A percentile compares a stretch with the other conserved stretches of the same genome.
phyloP scores from a whole-genome alignment of 1,140 invertebrate species.

The Thaumatotibia leucotreta region DNA sequence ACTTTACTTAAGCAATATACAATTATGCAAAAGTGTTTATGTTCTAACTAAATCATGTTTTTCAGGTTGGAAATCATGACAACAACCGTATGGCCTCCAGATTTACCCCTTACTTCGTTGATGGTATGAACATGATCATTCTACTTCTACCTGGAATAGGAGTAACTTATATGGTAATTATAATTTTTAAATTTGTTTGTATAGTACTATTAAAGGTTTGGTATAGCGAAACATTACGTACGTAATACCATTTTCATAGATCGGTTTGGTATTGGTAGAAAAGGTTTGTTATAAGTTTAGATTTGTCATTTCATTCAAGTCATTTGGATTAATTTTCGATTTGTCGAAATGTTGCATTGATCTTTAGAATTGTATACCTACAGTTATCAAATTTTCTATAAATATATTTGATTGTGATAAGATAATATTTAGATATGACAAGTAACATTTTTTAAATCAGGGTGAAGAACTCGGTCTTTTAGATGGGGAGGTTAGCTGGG shows the following conservation, averaged over 20 bases:
- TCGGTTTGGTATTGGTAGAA: too few species aligned
- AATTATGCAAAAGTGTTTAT: not conserved
- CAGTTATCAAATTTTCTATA: too few species aligned
- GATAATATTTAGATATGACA: too few species aligned
- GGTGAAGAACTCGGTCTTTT: conserved; percentile 90
- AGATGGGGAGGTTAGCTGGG: conserved; percentile 78
- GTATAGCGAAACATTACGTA: too few species aligned
- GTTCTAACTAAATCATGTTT: conserved; percentile 2
- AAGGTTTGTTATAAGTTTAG: too few species aligned
- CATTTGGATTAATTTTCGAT: too few species aligned
- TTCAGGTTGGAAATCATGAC: conserved; percentile 76
- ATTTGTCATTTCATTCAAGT: not conserved
- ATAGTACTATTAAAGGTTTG: too few species aligned
- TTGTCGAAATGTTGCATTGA: too few species aligned
- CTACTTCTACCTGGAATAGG: conserved; percentile 80
- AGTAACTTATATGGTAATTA: conserved; percentile 83
- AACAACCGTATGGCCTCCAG: conserved; percentile 68
- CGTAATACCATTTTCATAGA: too few species aligned
- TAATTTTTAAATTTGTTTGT: not conserved
- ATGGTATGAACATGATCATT: conserved; percentile 75
- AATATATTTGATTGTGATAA: too few species aligned
- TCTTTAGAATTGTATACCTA: too few species aligned
- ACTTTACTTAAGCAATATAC: not conserved
- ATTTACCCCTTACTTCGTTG: conserved; percentile 58
- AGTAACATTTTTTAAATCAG: conserved; percentile 31